Base-by-base conservation (phyloP, 2,797 vertebrate species). In the Okamejei kenojei region DNA sequence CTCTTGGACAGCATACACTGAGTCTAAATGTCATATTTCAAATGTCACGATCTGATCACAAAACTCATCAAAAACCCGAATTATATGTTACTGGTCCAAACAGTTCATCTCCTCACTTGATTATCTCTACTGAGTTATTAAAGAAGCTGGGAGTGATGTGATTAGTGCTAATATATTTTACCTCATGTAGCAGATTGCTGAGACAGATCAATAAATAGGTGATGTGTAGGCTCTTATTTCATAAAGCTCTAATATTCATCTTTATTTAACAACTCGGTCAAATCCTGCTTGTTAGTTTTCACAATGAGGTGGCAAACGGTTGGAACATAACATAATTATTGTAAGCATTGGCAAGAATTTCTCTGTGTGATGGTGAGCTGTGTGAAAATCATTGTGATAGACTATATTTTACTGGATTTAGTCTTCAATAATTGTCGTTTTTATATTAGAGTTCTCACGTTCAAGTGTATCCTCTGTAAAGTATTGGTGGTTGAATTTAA, bases 181-280 rank as follows among this genome's bases (percentile, higher is more conserved):
- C 71, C 38, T 73, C 71, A 38, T 26, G 21, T 38, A 82, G 35
- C 0, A 6, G 38, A 82, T 82, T 82, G 88, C 35, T 91, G 21
- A 90, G 68, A 38, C 65, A 71, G 88, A 65, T 90, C 19, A 11
- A 11, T 35, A 29, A n/a, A 77, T n/a, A 86, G 82, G 61, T 86
- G 82, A 86, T n/a, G 61, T 86, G 32, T 73, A 71, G 35, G 45
- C 65, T 6, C 68, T 91, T 91, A 74, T 73, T 73, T 63, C 13
- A 71, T 26, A 38, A 73, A 35, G 45, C 68, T 13, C 21, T 73
- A 71, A 73, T 91, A 91, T 91, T 91, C 71, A 73, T 26, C 21
- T 86, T 90, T 90, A 90, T 32, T 65, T 73, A 90, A 90, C 88
- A 90, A 9, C 21, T 91, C 38, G 63, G 58, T 73, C 88, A 91